Base-by-base conservation (phyloP, 2,888 invertebrate species). In the Sarcophaga carnaria region DNA sequence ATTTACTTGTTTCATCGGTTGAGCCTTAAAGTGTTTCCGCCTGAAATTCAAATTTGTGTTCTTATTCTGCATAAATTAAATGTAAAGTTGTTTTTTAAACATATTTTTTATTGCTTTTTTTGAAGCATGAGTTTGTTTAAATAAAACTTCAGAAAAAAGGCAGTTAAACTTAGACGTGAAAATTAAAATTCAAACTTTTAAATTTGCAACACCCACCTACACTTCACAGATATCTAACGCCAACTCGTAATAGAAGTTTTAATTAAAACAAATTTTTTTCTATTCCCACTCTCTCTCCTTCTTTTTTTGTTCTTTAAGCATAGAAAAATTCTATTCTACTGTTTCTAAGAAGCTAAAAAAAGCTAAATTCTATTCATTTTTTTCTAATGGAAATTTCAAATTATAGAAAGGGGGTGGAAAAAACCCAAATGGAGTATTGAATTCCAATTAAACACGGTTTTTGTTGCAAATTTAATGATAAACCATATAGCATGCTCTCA, bases 211-310 rank as follows among this genome's bases (percentile, higher is more conserved):
- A 37, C 66, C 49, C 72, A 80, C 66, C 67, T 74, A 74, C 74
- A 74, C 27, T 10, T 8, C 8, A 8, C 8, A 8, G 37, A 10
- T 37, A 37, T 10, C 37, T 37, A 37, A 37, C 37, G 14, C 17
- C 20, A 67, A 54, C n/a, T 60, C 4, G 59, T 75, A 81, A 81
- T 69, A 75, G 62, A 81, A 75, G 67, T 81, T 81, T 81, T 62
- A 63, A 75, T 69, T 81, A 69, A 75, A 75, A 75, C 75, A 75
- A 37, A 37, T 8, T 37, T 37, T 37, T 37, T 37, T 37, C 37
- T 37, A 37, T 2, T 0, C 8, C 2, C 8, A 6, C 37, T 37
- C 2, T 37, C 37, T 37, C 37, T 37, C 8, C 37, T 37, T 37
- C 8, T 37, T 37, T 37, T 37, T 37, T 10, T 37, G 37, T 74